phyloP scores from a whole-genome alignment of 2,797 vertebrate genomes.

The Enteromius paludinosus region DNA sequence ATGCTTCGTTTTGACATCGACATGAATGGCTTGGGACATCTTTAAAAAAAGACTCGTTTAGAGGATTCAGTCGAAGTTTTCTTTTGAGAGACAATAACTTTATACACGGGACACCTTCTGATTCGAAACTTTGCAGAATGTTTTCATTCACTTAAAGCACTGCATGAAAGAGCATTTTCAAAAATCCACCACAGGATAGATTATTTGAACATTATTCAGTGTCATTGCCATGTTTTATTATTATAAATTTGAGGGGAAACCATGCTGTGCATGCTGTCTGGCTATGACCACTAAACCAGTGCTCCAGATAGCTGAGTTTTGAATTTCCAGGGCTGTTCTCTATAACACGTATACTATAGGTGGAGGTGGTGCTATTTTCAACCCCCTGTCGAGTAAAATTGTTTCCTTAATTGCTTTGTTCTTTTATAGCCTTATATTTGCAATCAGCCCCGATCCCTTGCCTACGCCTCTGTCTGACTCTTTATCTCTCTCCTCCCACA shows the following conservation, averaged over 20 bases:
- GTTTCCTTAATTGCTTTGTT: slow-evolving; percentile 43
- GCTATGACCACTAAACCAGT: background rate
- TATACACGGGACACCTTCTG: no score
- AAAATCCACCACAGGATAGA: no score
- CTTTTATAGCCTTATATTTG: slow-evolving; percentile 30
- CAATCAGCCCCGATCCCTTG: slow-evolving; percentile 33
- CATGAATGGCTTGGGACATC: no score
- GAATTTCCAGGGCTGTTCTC: background rate
- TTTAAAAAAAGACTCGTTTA: no score
- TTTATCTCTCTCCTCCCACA: slow-evolving; percentile 66
- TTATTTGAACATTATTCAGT: background rate
- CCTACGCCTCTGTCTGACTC: slow-evolving; percentile 1
- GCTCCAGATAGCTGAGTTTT: background rate
- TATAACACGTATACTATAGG: background rate
- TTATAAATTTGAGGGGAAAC: no score
- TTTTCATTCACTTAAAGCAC: no score
- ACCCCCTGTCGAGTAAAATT: slow-evolving; percentile 1
- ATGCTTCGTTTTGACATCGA: no score
- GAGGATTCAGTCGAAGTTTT: no score
- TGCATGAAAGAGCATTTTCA: no score
- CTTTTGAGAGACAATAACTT: no score
- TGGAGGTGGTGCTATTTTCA: slow-evolving; percentile 11
- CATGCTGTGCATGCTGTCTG: background rate
- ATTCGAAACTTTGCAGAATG: no score
- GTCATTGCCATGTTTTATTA: background rate